phyloP scores from a whole-genome alignment of 2,888 invertebrate species.

The Agrotis puta region DNA sequence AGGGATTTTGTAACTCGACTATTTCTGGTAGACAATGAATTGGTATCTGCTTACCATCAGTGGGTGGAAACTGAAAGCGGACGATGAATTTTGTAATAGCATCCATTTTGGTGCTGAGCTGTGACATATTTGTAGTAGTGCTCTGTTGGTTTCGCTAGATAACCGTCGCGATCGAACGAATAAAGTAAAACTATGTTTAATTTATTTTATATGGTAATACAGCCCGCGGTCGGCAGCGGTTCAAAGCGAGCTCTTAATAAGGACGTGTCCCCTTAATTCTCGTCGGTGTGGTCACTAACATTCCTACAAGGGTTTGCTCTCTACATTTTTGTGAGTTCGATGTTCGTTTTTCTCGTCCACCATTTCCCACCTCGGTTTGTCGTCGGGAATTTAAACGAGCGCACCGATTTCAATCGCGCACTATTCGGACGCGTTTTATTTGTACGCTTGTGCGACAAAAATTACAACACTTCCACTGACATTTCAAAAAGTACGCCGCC shows the following conservation, averaged over 20 bases:
- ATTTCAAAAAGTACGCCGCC: constrained; percentile 72
- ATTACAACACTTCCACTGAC: constrained; percentile 70
- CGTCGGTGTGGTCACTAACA: constrained; percentile 81
- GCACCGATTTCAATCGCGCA: constrained; percentile 78
- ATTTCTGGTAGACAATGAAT: constrained; percentile 80
- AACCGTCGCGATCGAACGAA: constrained; percentile 56
- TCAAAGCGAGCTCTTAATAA: constrained; percentile 84
- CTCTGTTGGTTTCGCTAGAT: constrained; percentile 63
- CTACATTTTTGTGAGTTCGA: constrained; percentile 82
- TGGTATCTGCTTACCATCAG: constrained; percentile 74
- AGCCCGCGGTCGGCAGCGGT: constrained; percentile 73
- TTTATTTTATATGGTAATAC: constrained; percentile 83
- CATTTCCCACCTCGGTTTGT: constrained; percentile 85
- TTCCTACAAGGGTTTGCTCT: constrained; percentile 88
- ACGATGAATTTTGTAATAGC: constrained; percentile 71
- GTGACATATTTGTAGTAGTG: constrained; percentile 68
- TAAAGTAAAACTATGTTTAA: constrained; percentile 71
- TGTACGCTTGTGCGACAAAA: constrained; percentile 74
- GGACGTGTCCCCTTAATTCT: constrained; percentile 82
- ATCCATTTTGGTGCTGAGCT: constrained; percentile 64
- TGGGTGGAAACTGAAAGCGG: constrained; percentile 70
- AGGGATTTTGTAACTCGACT: constrained; percentile 82
- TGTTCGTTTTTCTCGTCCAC: constrained; percentile 80
- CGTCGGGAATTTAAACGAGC: constrained; percentile 86
- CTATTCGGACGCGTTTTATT: constrained; percentile 71